phyloP scores from a whole-genome alignment of 2,888 invertebrate genomes.

The Nephrotoma guestfalica region DNA sequence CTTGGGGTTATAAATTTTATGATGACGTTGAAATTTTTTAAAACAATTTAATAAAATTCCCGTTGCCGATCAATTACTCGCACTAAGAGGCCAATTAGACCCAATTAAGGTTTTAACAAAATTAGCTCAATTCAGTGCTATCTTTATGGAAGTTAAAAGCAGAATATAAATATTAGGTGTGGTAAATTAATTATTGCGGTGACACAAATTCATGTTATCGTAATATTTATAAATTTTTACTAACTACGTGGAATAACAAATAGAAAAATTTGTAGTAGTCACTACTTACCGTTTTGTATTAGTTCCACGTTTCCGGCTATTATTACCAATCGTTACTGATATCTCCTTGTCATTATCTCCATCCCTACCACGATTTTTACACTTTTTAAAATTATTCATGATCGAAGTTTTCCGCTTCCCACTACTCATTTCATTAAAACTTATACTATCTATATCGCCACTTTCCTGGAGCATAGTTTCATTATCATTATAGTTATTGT shows the following conservation, averaged over 20 bases:
- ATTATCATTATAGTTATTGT: not conserved
- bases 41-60: no score
- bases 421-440: not conserved
- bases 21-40: no score
- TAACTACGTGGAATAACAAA: not conserved
- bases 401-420: not conserved
- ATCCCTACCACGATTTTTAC: not conserved
- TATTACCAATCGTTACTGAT: not conserved
- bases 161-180: no score
- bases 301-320: not conserved
- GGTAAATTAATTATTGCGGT: no score
- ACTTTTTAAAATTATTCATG: not conserved
- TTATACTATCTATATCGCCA: not conserved
- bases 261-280: not conserved
- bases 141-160: no score
- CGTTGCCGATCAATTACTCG: no score
- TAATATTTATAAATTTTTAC: not conserved
- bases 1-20: no score
- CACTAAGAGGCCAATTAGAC: no score
- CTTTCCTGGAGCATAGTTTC: not conserved
- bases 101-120: no score
- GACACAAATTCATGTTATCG: no score
- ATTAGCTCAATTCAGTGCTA: no score
- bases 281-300: not conserved
- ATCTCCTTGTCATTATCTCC: not conserved